phyloP scores from a whole-genome alignment of 2,888 invertebrate species.

The Seira sanloemensis region DNA sequence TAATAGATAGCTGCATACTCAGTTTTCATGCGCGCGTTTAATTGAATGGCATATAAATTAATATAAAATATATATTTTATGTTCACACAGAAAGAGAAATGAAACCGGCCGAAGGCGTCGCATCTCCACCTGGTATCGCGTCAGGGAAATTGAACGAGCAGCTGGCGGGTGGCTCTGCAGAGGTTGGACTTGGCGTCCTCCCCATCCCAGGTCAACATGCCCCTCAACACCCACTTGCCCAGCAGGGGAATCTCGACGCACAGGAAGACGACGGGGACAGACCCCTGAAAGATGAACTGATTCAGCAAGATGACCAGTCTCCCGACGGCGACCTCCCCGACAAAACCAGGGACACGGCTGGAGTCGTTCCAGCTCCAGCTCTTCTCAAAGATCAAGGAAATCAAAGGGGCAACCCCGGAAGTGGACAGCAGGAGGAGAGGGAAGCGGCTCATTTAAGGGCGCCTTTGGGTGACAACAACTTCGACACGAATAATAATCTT shows the following conservation, averaged over 20 bases:
- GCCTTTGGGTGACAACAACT: slow-evolving; percentile 15
- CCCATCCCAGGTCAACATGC: slow-evolving; percentile 61
- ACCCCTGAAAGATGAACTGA: slow-evolving; percentile 68
- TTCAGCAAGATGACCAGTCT: slow-evolving; percentile 71
- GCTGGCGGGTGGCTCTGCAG: slow-evolving; percentile 35
- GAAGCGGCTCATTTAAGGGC: slow-evolving; percentile 68
- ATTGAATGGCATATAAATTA: too few relatives aligned
- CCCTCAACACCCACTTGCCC: slow-evolving; percentile 38
- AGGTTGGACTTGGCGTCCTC: slow-evolving; percentile 63
- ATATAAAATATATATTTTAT: too few relatives aligned
- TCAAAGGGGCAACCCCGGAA: slow-evolving; percentile 32
- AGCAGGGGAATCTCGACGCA: slow-evolving; percentile 70
- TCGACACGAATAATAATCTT: slow-evolving; percentile 40
- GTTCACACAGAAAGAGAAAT: slow-evolving; percentile 67
- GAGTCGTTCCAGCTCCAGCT: slow-evolving; percentile 52
- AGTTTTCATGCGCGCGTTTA: too few relatives aligned
- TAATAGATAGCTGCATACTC: too few relatives aligned
- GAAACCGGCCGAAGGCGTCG: slow-evolving; percentile 66
- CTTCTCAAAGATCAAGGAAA: slow-evolving; percentile 31
- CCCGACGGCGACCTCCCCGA: slow-evolving; percentile 69
- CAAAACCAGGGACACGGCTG: slow-evolving; percentile 59
- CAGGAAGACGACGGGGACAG: slow-evolving; percentile 71
- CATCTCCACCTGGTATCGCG: slow-evolving; percentile 50
- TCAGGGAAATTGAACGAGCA: slow-evolving; percentile 44
- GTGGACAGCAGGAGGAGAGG: slow-evolving; percentile 69